Conservation (phyloP, 2,113 vertebrate species). For the Rhea pennata region DNA sequence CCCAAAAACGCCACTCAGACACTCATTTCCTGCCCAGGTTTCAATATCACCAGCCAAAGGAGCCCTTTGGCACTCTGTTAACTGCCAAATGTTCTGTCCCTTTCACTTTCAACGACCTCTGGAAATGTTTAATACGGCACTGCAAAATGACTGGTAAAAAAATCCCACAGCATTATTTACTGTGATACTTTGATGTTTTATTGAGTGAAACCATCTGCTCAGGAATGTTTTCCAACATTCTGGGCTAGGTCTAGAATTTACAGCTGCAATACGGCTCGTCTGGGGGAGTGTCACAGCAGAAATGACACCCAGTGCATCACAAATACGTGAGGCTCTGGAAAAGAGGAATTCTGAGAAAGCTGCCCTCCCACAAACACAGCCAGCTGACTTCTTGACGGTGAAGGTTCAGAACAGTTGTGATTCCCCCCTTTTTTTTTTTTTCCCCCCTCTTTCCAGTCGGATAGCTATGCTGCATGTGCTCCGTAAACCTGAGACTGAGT, state of each 20-base stretch:
- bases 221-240: neutral
- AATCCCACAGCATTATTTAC: conserved; percentile 50
- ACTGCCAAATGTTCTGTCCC: conserved; percentile 22
- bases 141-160: conserved; percentile 53
- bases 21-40: neutral
- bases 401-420: neutral
- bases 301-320: conserved; percentile 13
- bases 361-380: neutral
- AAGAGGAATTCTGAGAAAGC: neutral
- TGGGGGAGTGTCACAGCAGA: conserved; percentile 12
- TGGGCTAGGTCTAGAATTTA: conserved; percentile 52
- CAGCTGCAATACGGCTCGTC: conserved; percentile 22
- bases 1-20: neutral
- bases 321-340: neutral
- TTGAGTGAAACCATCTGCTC: conserved; percentile 57
- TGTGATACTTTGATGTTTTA: conserved; percentile 51
- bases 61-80: neutral
- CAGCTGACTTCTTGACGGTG: neutral
- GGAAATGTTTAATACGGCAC: conserved; percentile 20
- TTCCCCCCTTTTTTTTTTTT: neutral
- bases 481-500: neutral
- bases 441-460: neutral
- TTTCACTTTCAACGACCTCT: conserved; percentile 36
- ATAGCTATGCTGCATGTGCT: neutral
- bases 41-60: neutral